Base-by-base conservation (phyloP, 2,113 vertebrate species). In the Larimichthys crocea region DNA sequence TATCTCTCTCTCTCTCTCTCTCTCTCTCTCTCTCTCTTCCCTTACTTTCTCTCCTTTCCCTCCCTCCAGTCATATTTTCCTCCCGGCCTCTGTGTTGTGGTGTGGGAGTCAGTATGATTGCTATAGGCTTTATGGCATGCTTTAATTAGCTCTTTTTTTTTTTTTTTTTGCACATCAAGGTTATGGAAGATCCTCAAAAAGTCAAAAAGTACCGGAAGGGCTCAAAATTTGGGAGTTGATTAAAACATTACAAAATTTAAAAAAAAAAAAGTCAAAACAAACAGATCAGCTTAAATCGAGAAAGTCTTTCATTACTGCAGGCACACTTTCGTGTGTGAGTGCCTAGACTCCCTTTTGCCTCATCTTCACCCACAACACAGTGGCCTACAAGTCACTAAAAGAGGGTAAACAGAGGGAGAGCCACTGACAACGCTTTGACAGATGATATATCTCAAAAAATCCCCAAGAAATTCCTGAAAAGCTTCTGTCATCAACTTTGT, bases 131-230 rank as follows among this genome's bases (percentile, higher is more conserved):
- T 65, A 91, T 65, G 62, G 40, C 71, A 71, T 84, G 72, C 86
- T 89, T 92, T 90, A 84, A 92, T 93, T 89, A 84, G 77, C 72
- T 84, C 61, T 55, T 60, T 44, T 10, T 3, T 10, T 76, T 75
- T 31, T 4, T 74, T 65, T 62, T 44, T 69, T 79, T 63, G 66
- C 61, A 80, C 69, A 88, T 79, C 76, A 76, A 67, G 87, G 86
- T 89, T 79, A 76, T 76, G 52, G 57, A 61, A 77, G 69, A 86
- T 86, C 68, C 80, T 86, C 74, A 71, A 74, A 83, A 82, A 91
- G 80, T 80, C 68, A 92, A 90, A 76, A 56, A 76, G 49, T 40
- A 74, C 75, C 70, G 46, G 67, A 68, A 48, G 86, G 84, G 65
- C 20, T 53, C 40, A 6, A 42, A 22, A 64, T 77, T 14, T 57